A percentile compares a stretch with the other conserved stretches of the same genome.
phyloP scores from a whole-genome alignment of 2,113 vertebrate species.

The Tyto alba region DNA sequence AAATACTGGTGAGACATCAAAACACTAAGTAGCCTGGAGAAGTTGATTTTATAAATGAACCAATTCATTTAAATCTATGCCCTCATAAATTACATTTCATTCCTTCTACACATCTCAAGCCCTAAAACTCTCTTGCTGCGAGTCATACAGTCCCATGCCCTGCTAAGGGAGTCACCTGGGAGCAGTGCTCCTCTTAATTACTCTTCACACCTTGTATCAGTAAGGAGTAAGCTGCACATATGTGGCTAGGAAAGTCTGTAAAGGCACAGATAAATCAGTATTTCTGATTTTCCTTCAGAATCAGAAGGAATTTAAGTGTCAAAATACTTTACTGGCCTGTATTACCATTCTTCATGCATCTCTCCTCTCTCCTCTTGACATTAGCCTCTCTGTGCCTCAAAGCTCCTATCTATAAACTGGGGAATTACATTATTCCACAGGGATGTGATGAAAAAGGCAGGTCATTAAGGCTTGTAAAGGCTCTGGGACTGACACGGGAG shows the following conservation, averaged over 20 bases:
- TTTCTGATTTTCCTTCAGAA: neutral
- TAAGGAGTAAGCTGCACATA: neutral
- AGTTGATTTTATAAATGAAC: slow-evolving; percentile 41
- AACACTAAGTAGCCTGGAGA: slow-evolving; percentile 28
- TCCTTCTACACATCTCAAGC: neutral
- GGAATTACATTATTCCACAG: neutral
- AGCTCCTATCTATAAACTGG: neutral
- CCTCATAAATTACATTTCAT: neutral
- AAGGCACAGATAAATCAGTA: neutral
- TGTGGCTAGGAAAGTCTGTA: neutral
- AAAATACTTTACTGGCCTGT: neutral
- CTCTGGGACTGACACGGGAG: neutral
- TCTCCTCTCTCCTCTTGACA: neutral
- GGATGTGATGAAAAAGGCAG: neutral
- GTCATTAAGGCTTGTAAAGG: neutral
- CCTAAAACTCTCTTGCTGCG: neutral
- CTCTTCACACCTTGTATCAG: neutral
- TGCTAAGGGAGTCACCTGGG: neutral
- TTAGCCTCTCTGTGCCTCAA: neutral
- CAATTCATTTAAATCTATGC: neutral
- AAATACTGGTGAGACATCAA: slow-evolving; percentile 30
- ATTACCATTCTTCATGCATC: neutral
- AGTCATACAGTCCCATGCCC: neutral
- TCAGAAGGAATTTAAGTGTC: neutral
- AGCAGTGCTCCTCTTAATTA: neutral